Conservation (phyloP, 2,797 vertebrate genomes). For the Sardinella longiceps region DNA sequence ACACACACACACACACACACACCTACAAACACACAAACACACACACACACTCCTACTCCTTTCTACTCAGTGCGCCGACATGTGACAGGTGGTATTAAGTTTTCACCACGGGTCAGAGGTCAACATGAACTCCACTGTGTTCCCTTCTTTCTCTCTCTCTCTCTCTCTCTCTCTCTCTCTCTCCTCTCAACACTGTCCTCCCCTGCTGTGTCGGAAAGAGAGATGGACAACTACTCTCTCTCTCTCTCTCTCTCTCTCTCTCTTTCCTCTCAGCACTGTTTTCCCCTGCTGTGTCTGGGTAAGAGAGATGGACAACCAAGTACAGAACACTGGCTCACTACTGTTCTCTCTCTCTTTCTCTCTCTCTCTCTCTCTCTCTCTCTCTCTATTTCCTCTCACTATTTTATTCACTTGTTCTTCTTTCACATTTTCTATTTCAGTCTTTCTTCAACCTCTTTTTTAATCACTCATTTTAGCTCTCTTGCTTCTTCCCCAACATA, state of each 20-base stretch:
- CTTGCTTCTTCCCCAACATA: background rate
- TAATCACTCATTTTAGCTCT: background rate
- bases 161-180: background rate
- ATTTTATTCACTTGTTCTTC: background rate
- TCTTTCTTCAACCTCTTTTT: background rate
- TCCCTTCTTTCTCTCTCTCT: background rate
- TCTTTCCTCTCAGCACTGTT: background rate
- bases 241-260: background rate
- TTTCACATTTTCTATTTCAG: background rate
- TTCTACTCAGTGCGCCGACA: background rate
- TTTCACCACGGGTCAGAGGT: too few relatives aligned
- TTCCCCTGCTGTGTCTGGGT: background rate
- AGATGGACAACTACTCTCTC: too few relatives aligned
- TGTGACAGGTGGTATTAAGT: too few relatives aligned
- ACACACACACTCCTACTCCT: background rate
- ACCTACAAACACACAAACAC: background rate
- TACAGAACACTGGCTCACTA: too few relatives aligned
- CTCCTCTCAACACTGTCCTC: background rate
- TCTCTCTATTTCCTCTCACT: background rate
- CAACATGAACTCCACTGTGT: too few relatives aligned
- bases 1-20: background rate
- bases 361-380: background rate
- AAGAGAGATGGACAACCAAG: too few relatives aligned
- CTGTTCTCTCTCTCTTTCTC: too few relatives aligned
- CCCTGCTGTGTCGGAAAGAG: background rate